Evolutionary conservation across 92 coral and sea anemone species (phyloP).

Genomic region (Parazoanthus darwini): DNA sequence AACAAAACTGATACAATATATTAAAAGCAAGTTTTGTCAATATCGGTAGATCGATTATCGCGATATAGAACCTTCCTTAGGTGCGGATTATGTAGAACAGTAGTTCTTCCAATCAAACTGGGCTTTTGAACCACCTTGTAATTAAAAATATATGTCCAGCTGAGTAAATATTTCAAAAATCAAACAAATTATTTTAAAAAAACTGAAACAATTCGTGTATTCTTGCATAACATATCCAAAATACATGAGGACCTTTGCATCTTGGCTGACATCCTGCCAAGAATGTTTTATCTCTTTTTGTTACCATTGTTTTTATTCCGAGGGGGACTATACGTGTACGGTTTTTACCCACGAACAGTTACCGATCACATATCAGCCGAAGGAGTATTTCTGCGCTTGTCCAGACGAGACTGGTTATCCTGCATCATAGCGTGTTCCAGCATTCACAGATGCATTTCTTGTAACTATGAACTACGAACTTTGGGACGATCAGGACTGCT

Average conservation of each 20-base stretch:
- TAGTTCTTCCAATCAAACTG: neutral
- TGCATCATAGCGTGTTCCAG: conserved; percentile 14
- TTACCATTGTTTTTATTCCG: neutral
- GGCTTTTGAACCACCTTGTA: neutral
- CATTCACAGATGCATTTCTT: conserved; percentile 9
- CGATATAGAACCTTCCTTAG: too few relatives aligned
- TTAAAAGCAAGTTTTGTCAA: too few relatives aligned
- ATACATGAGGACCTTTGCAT: neutral
- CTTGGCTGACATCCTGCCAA: neutral
- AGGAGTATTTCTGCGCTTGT: neutral
- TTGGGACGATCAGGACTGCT: neutral
- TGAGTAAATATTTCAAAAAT: neutral
- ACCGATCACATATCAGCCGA: neutral
- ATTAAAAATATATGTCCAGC: neutral
- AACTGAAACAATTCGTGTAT: neutral
- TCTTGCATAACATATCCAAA: neutral
- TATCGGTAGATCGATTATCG: too few relatives aligned
- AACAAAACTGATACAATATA: too few relatives aligned
- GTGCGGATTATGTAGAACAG: neutral
- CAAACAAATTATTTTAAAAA: neutral
- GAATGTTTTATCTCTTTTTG: neutral
- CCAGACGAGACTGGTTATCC: conserved; percentile 16
- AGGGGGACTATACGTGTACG: neutral
- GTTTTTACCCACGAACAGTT: neutral
- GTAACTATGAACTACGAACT: neutral